Base-by-base conservation (phyloP, 2,888 invertebrate species). In the Erannis defoliaria region DNA sequence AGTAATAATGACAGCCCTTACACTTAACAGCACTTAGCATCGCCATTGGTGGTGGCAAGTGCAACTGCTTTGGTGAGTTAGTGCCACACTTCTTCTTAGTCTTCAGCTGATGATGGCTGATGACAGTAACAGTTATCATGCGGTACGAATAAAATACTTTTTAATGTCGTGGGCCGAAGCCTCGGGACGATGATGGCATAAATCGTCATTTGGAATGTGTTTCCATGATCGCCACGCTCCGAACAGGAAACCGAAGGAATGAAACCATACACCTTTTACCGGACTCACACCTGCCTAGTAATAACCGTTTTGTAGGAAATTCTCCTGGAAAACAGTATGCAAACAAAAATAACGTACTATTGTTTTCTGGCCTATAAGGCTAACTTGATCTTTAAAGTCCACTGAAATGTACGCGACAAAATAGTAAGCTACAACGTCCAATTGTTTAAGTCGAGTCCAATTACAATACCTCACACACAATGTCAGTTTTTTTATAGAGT, bases 211-310 rank as follows among this genome's bases (percentile, higher is more conserved):
- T 53, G 23, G 43, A 40, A 21, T 16, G 6, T 61, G 60, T 65
- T 63, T 61, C 43, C 55, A 58, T 61, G 55, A 50, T 21, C 19
- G 33, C 60, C 64, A 63, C 65, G 65, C 61, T 31, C 31, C 21
- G 14, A 58, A 38, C 56, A 65, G 65, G 65, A 65, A 65, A 58
- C 57, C 42, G 42, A 49, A 55, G 48, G 55, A 49, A 53, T 43
- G 67, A 59, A 62, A 56, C 42, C 35, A 10, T 56, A 55, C 48
- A 38, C 62, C 21, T 12, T 21, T 29, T 19, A 35, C 5, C 49
- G 21, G 21, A 45, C 37, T 29, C 21, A 18, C 49, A 56, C 50
- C 31, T 46, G 51, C 19, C 18, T 18, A 6, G 37, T 51, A 57
- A 50, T 37, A 21, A 50, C 57, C 19, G 21, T 43, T 2, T 51